These are phyloP conservation scores for Coracias cyanogaster DNA, from an alignment of 2,797 vertebrate genomes.

Conservation along the genomic window DNA sequence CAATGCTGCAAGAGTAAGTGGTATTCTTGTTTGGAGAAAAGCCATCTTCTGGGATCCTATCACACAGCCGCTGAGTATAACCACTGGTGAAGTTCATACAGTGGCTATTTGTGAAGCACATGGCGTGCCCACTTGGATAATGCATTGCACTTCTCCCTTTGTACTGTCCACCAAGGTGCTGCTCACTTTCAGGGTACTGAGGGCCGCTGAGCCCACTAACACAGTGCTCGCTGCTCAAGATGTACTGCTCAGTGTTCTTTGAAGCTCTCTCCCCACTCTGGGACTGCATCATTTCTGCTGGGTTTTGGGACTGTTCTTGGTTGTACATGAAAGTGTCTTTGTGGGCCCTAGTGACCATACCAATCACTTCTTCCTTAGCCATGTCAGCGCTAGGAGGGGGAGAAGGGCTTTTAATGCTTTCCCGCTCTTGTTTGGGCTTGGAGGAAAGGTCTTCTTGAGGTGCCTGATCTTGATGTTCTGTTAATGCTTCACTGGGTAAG, in stretches of 20 bases:
- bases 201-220: slow-evolving; percentile 49
- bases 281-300: slow-evolving; percentile 62
- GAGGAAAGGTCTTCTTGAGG: slow-evolving; percentile 76
- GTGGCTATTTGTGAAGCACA: slow-evolving; percentile 78
- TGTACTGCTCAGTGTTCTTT: slow-evolving; percentile 69
- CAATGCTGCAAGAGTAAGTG: slow-evolving; percentile 76
- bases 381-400: slow-evolving; percentile 82
- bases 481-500: slow-evolving; percentile 78
- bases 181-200: slow-evolving; percentile 74
- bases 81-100: slow-evolving; percentile 79
- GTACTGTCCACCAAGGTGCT: slow-evolving; percentile 78
- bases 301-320: slow-evolving; percentile 82
- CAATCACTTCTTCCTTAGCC: slow-evolving; percentile 90
- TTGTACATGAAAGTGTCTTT: slow-evolving; percentile 86
- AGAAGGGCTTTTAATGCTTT: slow-evolving; percentile 72
- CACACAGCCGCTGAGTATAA: slow-evolving; percentile 77
- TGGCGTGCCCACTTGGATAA: slow-evolving; percentile 77
- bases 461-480: slow-evolving; percentile 76
- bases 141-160: slow-evolving; percentile 79
- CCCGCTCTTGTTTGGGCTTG: slow-evolving; percentile 75
- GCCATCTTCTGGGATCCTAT: slow-evolving; percentile 72
- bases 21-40: slow-evolving; percentile 76
- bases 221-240: slow-evolving; percentile 76
- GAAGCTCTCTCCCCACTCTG: slow-evolving; percentile 72
- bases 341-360: slow-evolving; percentile 81